Evolutionary conservation across 2,113 vertebrate genomes (phyloP).

Genomic region (Cynopterus brachyotis): DNA sequence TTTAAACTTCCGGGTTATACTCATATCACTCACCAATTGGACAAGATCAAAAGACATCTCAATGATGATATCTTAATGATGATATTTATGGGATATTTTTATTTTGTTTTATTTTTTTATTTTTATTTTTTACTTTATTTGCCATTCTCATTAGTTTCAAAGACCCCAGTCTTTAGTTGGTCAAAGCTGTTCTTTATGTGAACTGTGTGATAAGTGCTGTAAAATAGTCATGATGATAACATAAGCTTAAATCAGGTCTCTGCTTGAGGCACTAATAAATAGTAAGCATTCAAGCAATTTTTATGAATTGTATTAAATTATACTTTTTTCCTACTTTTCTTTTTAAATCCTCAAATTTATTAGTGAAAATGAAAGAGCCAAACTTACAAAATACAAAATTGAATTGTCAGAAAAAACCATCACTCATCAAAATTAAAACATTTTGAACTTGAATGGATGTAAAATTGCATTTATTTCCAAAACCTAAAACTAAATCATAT

Average conservation of each 20-base stretch:
- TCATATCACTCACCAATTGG: neutral
- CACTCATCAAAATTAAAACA: neutral
- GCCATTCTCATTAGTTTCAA: neutral
- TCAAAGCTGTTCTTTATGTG: neutral
- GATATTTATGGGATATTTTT: no score
- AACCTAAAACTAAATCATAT: neutral
- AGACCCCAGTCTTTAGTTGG: neutral
- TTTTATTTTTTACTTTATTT: neutral
- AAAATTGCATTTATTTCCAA: neutral
- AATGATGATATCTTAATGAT: neutral
- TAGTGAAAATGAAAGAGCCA: neutral
- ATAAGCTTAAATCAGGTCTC: neutral
- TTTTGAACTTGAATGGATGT: neutral
- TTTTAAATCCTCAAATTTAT: neutral
- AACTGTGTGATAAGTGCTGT: neutral
- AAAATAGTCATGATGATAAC: neutral
- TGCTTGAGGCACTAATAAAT: neutral
- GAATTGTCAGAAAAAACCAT: neutral
- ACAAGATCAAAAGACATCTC: neutral
- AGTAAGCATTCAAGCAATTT: neutral
- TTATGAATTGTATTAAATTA: neutral
- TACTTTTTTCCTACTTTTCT: neutral
- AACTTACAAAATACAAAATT: neutral
- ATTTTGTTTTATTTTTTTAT: no score
- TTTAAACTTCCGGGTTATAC: neutral